Percentiles rank a stretch among this genome's conserved stretches.
Evolutionary conservation across 2,113 vertebrate genomes (phyloP).

Genomic region (Emydura subglobosa): DNA sequence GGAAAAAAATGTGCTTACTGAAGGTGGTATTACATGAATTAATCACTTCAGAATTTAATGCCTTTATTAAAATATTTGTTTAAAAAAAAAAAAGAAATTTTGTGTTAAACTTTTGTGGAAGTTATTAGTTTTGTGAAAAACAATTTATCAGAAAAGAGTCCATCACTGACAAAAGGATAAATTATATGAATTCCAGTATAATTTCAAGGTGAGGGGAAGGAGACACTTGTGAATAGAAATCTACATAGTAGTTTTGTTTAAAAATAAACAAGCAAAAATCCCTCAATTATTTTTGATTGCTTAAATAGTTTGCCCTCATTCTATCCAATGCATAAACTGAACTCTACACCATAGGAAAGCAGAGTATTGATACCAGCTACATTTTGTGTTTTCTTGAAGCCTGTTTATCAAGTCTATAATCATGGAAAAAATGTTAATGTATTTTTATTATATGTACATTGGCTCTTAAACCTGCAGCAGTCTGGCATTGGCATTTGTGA

Average conservation of each 20-base stretch:
- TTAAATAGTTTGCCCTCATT: neutral
- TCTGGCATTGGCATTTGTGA: neutral
- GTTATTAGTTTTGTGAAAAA: neutral
- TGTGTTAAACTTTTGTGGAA: neutral
- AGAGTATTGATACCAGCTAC: neutral
- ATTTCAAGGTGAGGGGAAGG: neutral
- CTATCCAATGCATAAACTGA: neutral
- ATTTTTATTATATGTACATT: neutral
- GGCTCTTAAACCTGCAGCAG: neutral
- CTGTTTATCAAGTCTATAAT: neutral
- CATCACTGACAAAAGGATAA: fast-evolving
- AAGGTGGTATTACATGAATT: fast-evolving
- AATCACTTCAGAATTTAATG: neutral
- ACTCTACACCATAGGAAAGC: neutral
- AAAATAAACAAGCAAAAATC: neutral
- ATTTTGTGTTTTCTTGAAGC: neutral
- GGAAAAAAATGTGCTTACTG: neutral
- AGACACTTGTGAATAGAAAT: neutral
- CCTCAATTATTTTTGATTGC: neutral
- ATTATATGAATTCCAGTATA: neutral
- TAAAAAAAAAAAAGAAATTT: neutral
- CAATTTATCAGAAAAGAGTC: neutral
- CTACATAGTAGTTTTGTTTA: fast-evolving
- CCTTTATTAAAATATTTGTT: neutral
- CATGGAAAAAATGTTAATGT: neutral